Conservation (phyloP, 2,797 vertebrate species). For the Kryptolebias ocellatus region DNA sequence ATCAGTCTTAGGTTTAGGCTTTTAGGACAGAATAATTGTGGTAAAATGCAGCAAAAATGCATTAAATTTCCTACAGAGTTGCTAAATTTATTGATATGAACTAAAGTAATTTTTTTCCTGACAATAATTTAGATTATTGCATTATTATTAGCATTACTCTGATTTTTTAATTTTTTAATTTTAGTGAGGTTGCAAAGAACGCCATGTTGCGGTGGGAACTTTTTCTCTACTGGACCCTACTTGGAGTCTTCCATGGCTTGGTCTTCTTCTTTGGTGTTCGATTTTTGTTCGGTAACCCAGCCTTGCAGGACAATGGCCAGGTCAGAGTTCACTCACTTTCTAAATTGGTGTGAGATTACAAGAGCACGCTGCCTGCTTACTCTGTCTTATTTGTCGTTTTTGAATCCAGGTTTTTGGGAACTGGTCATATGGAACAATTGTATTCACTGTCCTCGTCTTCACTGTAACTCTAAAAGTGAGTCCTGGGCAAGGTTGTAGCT, state of each 20-base stretch:
- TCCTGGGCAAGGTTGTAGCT: neutral
- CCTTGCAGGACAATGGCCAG: slow-evolving; percentile 94
- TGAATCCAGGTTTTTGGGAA: slow-evolving; percentile 91
- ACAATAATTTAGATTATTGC: too few relatives aligned
- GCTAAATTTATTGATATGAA: neutral
- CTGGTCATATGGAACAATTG: slow-evolving; percentile 96
- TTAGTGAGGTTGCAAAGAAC: slow-evolving; percentile 92
- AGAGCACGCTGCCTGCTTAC: neutral
- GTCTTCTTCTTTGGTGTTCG: slow-evolving; percentile 96
- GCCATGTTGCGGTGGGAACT: slow-evolving; percentile 92
- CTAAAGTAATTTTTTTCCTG: too few relatives aligned
- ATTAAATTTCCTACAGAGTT: neutral
- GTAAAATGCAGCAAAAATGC: neutral
- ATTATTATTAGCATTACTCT: neutral
- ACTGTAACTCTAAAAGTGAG: slow-evolving; percentile 98
- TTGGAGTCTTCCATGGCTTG: slow-evolving; percentile 92
- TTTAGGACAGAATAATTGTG: too few relatives aligned
- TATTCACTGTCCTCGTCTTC: slow-evolving; percentile 96
- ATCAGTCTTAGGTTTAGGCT: too few relatives aligned
- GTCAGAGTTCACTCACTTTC: slow-evolving; percentile 68
- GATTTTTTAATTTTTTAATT: neutral
- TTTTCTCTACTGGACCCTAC: slow-evolving; percentile 94
- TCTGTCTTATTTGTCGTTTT: slow-evolving; percentile 23
- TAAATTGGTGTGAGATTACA: neutral
- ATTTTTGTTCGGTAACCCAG: slow-evolving; percentile 89